Percentiles rank a stretch among this genome's conserved stretches.
These are phyloP conservation scores for Gonocerus acuteangulatus DNA, from an alignment of 2,888 invertebrate genomes.

Conservation along the genomic window DNA sequence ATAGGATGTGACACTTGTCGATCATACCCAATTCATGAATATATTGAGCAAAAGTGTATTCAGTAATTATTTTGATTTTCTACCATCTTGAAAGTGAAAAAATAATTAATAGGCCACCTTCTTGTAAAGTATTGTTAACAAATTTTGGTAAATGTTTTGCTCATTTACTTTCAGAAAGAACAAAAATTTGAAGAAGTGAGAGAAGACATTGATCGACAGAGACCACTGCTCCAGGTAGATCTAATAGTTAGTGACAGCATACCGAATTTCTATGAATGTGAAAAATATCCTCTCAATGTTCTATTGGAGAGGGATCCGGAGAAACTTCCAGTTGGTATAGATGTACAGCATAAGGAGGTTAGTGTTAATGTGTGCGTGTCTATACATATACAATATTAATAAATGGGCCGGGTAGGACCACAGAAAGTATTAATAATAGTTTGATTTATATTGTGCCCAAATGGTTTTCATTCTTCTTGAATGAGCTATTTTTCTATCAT, in stretches of 20 bases:
- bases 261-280: slow-evolving; percentile 66
- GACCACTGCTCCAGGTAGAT: slow-evolving; percentile 49
- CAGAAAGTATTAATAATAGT: neutral
- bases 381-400: too few relatives aligned
- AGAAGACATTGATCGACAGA: slow-evolving; percentile 49
- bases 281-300: slow-evolving; percentile 68
- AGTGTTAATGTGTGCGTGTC: too few relatives aligned
- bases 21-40: too few relatives aligned
- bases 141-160: too few relatives aligned
- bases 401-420: neutral
- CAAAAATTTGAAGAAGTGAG: slow-evolving; percentile 48
- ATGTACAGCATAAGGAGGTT: slow-evolving; percentile 82
- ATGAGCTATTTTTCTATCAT: too few relatives aligned
- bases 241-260: slow-evolving; percentile 48
- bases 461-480: too few relatives aligned
- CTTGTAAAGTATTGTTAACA: too few relatives aligned
- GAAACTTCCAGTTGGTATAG: slow-evolving; percentile 70
- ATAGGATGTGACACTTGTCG: too few relatives aligned
- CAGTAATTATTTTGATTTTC: too few relatives aligned
- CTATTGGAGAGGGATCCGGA: slow-evolving; percentile 69
- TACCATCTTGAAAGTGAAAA: too few relatives aligned
- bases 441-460: neutral
- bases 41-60: too few relatives aligned
- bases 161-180: slow-evolving; percentile 43
- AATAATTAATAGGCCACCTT: too few relatives aligned